A percentile compares a stretch with the other conserved stretches of the same genome.
phyloP scores from a whole-genome alignment of 2,113 vertebrate genomes.

The Crotalus horridus region DNA sequence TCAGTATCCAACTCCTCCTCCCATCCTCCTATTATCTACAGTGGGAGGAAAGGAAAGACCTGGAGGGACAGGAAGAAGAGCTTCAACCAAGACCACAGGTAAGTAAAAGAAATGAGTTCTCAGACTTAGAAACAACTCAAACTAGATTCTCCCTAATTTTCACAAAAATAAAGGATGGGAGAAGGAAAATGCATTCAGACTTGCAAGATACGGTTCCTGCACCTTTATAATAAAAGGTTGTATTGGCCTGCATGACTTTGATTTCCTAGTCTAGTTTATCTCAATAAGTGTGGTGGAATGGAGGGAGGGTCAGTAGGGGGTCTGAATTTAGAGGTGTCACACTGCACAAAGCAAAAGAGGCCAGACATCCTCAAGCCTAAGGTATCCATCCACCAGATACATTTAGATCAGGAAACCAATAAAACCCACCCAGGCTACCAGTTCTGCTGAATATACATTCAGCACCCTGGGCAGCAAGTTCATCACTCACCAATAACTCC shows the following conservation, averaged over 20 bases:
- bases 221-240: neutral
- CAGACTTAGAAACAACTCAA: neutral
- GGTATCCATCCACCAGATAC: neutral
- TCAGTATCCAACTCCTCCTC: neutral
- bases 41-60: neutral
- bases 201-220: neutral
- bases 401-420: neutral
- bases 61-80: neutral
- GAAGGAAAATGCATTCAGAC: neutral
- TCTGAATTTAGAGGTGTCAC: neutral
- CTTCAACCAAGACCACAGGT: neutral
- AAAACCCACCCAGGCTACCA: neutral
- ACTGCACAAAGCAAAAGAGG: too few species aligned
- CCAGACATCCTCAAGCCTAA: neutral
- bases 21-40: neutral
- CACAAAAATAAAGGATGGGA: neutral
- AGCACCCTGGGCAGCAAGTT: neutral
- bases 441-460: neutral
- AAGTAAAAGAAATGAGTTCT: neutral
- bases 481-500: neutral
- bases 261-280: neutral
- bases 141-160: neutral
- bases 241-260: neutral
- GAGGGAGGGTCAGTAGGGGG: neutral
- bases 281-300: neutral